These are phyloP conservation scores for Tenthredo mesomela DNA, from an alignment of 2,888 invertebrate genomes.

Conservation along the genomic window DNA sequence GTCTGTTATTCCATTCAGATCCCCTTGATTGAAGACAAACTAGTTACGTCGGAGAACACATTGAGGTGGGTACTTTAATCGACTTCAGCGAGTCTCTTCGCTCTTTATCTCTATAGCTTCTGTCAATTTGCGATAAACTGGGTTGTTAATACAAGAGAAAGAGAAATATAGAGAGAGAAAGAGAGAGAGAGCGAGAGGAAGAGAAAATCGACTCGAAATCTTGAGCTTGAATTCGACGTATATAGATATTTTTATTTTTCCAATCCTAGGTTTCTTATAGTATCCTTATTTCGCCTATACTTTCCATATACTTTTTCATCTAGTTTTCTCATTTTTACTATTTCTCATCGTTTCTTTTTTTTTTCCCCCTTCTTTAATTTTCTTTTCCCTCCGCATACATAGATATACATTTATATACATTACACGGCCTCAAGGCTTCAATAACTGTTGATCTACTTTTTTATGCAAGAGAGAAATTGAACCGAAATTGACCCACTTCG, in stretches of 20 bases:
- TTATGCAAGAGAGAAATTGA: conserved; percentile 32
- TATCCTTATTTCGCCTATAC: not conserved
- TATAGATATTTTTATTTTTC: too few relatives aligned
- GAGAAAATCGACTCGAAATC: not conserved
- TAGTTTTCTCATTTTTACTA: not conserved
- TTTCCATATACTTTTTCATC: not conserved
- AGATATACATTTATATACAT: not conserved
- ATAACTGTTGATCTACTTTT: conserved; percentile 47
- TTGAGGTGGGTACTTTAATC: conserved; percentile 29
- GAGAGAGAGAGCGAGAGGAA: too few relatives aligned
- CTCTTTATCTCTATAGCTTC: not conserved
- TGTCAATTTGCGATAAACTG: conserved; percentile 5
- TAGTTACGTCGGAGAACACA: not conserved
- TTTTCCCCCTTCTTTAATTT: not conserved
- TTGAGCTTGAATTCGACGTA: too few relatives aligned
- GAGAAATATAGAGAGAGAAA: not conserved
- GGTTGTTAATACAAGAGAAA: not conserved
- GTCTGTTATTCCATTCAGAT: not conserved
- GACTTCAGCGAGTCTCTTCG: not conserved
- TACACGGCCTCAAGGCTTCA: not conserved
- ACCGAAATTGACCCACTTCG: conserved; percentile 41
- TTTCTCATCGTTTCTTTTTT: not conserved
- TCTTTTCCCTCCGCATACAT: not conserved
- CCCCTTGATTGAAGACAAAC: conserved; percentile 11
- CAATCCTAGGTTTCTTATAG: not conserved